These are phyloP conservation scores for Zosterops japonicus DNA, from an alignment of 2,113 vertebrate genomes.

Conservation along the genomic window DNA sequence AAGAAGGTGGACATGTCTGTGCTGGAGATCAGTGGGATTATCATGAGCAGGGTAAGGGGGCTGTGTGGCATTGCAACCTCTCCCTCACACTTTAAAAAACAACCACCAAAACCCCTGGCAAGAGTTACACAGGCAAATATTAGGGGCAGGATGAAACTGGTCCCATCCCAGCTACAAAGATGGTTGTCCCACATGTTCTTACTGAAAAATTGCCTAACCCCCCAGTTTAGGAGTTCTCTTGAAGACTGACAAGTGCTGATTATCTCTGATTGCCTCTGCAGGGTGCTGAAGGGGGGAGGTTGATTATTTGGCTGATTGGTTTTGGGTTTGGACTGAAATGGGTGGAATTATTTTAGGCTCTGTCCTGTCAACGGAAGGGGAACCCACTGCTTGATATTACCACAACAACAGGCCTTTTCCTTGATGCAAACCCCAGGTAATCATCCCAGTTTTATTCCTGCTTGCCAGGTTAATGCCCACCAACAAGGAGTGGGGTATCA, in stretches of 20 bases:
- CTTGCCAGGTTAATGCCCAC: slow-evolving; percentile 86
- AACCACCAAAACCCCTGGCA: neutral
- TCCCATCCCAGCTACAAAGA: neutral
- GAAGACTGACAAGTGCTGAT: neutral
- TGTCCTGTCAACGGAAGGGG: neutral
- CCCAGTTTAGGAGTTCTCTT: neutral
- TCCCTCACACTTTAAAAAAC: neutral
- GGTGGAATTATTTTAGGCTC: neutral
- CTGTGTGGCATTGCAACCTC: neutral
- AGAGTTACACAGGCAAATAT: fast-evolving
- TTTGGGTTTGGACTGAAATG: neutral
- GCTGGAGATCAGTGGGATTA: slow-evolving; percentile 95
- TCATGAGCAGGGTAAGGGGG: slow-evolving; percentile 88
- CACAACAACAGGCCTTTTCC: neutral
- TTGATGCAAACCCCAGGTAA: neutral
- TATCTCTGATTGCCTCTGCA: neutral
- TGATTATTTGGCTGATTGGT: neutral
- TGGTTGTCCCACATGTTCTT: neutral
- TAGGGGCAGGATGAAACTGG: neutral
- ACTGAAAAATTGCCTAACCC: neutral
- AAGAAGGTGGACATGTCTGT: slow-evolving; percentile 98
- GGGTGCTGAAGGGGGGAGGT: neutral
- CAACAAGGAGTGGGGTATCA: slow-evolving; percentile 94
- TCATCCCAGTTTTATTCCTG: neutral
- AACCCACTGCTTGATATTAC: neutral